phyloP scores from a whole-genome alignment of 2,888 invertebrate species.

The Rosalia funebris region DNA sequence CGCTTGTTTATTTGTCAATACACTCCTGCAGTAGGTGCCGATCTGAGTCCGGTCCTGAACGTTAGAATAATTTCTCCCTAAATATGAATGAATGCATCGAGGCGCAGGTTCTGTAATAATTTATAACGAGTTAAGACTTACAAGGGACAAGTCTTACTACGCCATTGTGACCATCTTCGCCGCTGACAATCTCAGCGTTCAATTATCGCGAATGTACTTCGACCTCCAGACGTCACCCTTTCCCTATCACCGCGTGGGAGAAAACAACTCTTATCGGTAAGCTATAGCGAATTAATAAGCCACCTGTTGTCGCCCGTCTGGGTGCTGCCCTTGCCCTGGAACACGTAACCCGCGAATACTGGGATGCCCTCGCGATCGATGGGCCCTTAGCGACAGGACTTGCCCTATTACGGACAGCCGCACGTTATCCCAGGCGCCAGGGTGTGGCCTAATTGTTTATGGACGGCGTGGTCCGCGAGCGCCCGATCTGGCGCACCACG shows the following conservation, averaged over 20 bases:
- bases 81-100: too few species aligned
- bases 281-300: not conserved
- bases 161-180: too few species aligned
- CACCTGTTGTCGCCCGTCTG: constrained; percentile 1
- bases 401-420: constrained; percentile 1
- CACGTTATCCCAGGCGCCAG: constrained; percentile 12
- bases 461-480: not conserved
- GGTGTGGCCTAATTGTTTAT: constrained; percentile 20
- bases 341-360: not conserved
- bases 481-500: not conserved
- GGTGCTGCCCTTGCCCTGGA: not conserved
- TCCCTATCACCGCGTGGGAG: not conserved
- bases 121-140: too few species aligned
- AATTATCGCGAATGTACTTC: not conserved
- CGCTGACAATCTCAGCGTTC: too few species aligned
- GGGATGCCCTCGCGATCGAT: constrained; percentile 15
- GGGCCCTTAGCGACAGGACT: constrained; percentile 25
- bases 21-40: too few species aligned
- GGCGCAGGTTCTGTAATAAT: too few species aligned
- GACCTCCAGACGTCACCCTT: not conserved
- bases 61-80: too few species aligned
- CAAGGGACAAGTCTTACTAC: too few species aligned
- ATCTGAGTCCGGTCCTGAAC: too few species aligned
- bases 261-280: not conserved
- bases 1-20: too few species aligned